Percentiles rank a stretch among this genome's conserved stretches.
phyloP scores from a whole-genome alignment of 2,113 vertebrate genomes.

The Clupea harengus region DNA sequence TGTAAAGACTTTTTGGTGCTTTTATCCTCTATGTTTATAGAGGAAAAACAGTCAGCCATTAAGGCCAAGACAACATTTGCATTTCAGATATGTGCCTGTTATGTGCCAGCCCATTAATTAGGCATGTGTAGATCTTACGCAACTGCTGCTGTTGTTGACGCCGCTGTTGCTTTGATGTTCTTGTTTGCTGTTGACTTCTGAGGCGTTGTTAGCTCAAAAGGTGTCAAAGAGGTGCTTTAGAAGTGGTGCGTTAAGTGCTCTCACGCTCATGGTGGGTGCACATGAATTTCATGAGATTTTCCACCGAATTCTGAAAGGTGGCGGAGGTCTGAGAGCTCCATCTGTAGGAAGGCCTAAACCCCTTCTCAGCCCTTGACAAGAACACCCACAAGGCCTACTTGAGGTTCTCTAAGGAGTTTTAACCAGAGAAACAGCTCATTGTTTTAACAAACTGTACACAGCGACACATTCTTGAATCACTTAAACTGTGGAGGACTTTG shows the following conservation, averaged over 20 bases:
- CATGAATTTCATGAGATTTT: not conserved
- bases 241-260: not conserved
- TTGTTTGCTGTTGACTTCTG: not conserved
- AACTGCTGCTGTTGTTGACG: not conserved
- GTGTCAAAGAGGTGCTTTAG: not conserved
- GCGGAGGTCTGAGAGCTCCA: not conserved
- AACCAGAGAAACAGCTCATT: not conserved
- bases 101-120: constrained; percentile 4
- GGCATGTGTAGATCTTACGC: not conserved
- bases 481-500: too few species aligned
- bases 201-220: not conserved
- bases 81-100: not conserved
- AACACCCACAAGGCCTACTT: not conserved
- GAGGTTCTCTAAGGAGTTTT: not conserved
- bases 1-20: not conserved
- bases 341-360: not conserved
- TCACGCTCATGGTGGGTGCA: not conserved
- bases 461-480: too few species aligned
- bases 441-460: not conserved
- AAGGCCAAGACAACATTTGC: not conserved
- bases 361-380: not conserved
- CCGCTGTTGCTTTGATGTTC: not conserved
- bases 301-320: not conserved
- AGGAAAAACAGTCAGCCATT: not conserved
- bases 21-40: not conserved